Evolutionary conservation across 2,888 invertebrate species (phyloP).

Genomic region (Neoaliturus tenellus): DNA sequence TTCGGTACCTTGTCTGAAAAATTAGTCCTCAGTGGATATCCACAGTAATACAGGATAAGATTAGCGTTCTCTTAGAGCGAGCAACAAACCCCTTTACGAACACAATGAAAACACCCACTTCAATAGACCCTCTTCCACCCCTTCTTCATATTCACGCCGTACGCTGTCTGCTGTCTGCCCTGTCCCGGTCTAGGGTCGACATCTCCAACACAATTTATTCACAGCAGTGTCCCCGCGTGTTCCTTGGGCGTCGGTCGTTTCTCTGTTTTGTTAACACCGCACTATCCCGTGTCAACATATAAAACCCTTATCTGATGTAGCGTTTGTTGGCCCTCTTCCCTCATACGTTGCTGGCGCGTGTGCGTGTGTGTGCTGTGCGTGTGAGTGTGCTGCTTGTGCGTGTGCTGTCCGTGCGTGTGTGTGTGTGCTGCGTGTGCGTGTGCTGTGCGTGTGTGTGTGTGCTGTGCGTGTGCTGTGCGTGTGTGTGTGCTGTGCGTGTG

Average conservation of each 20-base stretch:
- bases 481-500: too few species aligned
- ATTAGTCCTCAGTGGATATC: too few species aligned
- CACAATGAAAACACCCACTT: too few species aligned
- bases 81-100: too few species aligned
- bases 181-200: not conserved
- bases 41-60: too few species aligned
- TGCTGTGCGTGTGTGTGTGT: not conserved
- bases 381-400: not conserved
- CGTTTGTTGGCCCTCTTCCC: not conserved
- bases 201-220: not conserved
- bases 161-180: not conserved
- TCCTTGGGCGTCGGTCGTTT: not conserved
- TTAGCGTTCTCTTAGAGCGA: too few species aligned
- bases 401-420: too few species aligned
- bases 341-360: not conserved
- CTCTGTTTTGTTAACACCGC: constrained; percentile 16
- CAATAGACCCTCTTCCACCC: too few species aligned
- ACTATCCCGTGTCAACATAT: constrained; percentile 19
- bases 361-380: not conserved
- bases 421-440: too few species aligned
- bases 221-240: not conserved
- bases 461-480: not conserved
- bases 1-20: too few species aligned
- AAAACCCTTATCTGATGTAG: constrained; percentile 25
- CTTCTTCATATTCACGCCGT: too few species aligned